Percentiles rank a stretch among this genome's conserved stretches.
These are phyloP conservation scores for Xiphorhynchus elegans DNA, from an alignment of 2,113 vertebrate genomes.

Conservation along the genomic window DNA sequence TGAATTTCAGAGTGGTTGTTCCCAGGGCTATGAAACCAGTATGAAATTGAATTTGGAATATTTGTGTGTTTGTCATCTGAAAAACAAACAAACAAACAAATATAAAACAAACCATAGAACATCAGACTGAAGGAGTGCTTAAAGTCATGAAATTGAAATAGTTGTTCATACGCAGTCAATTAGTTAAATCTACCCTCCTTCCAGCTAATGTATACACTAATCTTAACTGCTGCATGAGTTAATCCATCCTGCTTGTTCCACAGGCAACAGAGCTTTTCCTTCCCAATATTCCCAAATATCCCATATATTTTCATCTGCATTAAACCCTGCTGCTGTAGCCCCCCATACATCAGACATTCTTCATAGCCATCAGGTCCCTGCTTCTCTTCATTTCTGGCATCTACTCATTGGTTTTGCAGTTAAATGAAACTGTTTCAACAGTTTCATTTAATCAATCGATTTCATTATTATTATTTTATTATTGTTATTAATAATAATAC, in stretches of 20 bases:
- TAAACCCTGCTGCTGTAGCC: not conserved
- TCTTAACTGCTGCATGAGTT: not conserved
- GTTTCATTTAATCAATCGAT: not conserved
- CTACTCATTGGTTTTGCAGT: not conserved
- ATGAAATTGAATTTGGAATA: conserved; percentile 98
- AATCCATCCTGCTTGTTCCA: not conserved
- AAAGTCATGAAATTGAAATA: not conserved
- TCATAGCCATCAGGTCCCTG: not conserved
- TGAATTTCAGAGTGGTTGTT: conserved; percentile 91
- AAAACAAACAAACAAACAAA: not conserved
- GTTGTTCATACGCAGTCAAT: not conserved
- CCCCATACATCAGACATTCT: not conserved
- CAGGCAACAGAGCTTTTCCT: not conserved
- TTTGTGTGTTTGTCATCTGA: conserved; percentile 97
- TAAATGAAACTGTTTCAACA: not conserved
- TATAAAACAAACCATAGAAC: not conserved
- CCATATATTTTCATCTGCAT: not conserved
- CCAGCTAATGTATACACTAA: not conserved
- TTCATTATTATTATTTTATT: not conserved
- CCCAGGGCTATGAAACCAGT: conserved; percentile 94
- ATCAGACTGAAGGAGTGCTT: not conserved
- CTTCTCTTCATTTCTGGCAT: not conserved
- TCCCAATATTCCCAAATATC: not conserved
- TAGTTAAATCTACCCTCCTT: not conserved
- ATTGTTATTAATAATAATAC: not conserved